phyloP scores from a whole-genome alignment of 2,888 invertebrate species.

The Lycia hirtaria region DNA sequence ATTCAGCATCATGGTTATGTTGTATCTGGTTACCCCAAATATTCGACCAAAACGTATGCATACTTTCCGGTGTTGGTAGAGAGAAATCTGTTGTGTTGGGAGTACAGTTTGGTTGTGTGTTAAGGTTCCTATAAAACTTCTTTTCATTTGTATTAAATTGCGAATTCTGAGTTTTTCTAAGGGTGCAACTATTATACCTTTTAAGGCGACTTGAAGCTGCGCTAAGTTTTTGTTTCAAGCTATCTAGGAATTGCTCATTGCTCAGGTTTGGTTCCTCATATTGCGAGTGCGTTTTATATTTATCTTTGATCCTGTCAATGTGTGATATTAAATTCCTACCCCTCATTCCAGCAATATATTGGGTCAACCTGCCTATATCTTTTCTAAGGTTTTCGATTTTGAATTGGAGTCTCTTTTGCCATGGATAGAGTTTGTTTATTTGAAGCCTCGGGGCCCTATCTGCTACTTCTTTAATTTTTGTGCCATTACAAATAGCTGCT shows the following conservation, averaged over 20 bases:
- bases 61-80: background rate
- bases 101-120: background rate
- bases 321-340: no score
- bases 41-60: background rate
- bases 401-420: no score
- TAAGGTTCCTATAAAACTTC: background rate
- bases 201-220: background rate
- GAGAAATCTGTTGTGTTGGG: background rate
- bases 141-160: background rate
- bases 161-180: background rate
- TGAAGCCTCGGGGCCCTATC: no score
- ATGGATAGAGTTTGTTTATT: no score
- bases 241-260: background rate
- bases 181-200: background rate
- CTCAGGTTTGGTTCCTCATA: background rate
- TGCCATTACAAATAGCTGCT: no score
- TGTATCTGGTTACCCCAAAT: background rate
- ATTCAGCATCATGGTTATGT: background rate
- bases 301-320: no score
- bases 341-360: no score
- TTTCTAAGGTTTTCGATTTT: no score
- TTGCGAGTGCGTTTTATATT: background rate
- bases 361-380: no score
- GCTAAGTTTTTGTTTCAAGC: background rate
- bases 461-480: no score